Conservation (phyloP, 1,140 invertebrate genomes). For the Cydia splendana region DNA sequence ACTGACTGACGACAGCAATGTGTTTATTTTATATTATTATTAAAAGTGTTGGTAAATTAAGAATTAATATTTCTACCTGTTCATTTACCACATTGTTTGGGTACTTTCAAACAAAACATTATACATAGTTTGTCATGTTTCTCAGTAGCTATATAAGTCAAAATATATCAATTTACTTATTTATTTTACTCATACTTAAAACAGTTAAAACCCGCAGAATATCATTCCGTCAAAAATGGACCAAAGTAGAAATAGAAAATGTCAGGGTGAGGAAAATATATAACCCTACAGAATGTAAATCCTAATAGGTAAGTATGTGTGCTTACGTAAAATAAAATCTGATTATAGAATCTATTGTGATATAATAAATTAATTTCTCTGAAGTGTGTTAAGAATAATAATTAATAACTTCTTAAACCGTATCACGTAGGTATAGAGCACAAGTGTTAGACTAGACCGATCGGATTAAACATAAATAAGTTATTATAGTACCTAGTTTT, state of each 20-base stretch:
- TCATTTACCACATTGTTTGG: not conserved
- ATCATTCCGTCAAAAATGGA: not conserved
- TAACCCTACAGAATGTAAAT: not conserved
- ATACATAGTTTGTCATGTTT: not conserved
- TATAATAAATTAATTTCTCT: not conserved
- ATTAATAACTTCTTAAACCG: not conserved
- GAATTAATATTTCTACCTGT: not conserved
- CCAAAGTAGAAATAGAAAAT: not conserved
- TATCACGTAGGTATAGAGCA: not conserved
- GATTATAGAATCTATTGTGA: too few relatives aligned
- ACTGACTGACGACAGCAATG: too few relatives aligned
- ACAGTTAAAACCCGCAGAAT: not conserved
- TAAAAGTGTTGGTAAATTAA: too few relatives aligned
- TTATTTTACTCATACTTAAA: not conserved
- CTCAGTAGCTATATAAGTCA: not conserved
- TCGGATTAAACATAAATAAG: not conserved
- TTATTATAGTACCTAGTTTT: not conserved
- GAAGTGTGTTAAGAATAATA: not conserved
- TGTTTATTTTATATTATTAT: too few relatives aligned
- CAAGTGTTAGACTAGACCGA: not conserved
- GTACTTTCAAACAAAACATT: not conserved
- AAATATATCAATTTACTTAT: not conserved
- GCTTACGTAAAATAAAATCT: too few relatives aligned
- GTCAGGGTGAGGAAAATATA: not conserved
- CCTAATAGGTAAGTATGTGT: not conserved